Evolutionary conservation across 2,888 invertebrate genomes (phyloP).

Genomic region (Tetranychus truncatus): DNA sequence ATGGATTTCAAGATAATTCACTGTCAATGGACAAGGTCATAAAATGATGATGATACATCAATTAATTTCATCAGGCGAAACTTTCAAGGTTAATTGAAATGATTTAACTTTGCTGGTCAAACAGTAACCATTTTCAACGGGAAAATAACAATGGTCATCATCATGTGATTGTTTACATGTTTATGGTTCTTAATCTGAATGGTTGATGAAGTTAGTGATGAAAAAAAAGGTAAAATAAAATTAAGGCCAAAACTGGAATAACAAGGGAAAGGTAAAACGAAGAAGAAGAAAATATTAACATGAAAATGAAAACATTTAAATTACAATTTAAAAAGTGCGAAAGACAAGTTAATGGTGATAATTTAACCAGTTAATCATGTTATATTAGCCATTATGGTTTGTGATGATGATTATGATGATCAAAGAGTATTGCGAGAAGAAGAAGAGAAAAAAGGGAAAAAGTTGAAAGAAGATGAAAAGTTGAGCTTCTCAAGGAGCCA

Average conservation of each 20-base stretch:
- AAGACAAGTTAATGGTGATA: not conserved
- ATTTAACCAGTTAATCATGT: not conserved
- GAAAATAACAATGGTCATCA: not conserved
- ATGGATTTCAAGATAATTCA: not conserved
- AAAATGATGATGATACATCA: not conserved
- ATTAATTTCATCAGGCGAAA: not conserved
- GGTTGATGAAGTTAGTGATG: too few relatives aligned
- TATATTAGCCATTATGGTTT: not conserved
- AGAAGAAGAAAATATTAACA: not conserved
- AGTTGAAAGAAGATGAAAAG: not conserved
- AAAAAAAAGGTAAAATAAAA: too few relatives aligned
- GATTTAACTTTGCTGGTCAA: not conserved
- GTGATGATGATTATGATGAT: not conserved
- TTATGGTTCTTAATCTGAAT: not conserved
- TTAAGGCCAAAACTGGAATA: too few relatives aligned
- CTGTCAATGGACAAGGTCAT: slow-evolving; percentile 3
- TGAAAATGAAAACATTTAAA: not conserved
- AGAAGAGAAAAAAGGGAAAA: too few relatives aligned
- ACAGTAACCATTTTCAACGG: not conserved
- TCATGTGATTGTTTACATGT: not conserved
- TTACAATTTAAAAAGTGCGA: not conserved
- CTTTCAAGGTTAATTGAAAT: not conserved
- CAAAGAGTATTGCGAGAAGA: not conserved
- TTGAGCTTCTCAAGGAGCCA: not conserved
- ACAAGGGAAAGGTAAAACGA: too few relatives aligned